phyloP scores from a whole-genome alignment of 2,113 vertebrate species.

The Todiramphus chloris region DNA sequence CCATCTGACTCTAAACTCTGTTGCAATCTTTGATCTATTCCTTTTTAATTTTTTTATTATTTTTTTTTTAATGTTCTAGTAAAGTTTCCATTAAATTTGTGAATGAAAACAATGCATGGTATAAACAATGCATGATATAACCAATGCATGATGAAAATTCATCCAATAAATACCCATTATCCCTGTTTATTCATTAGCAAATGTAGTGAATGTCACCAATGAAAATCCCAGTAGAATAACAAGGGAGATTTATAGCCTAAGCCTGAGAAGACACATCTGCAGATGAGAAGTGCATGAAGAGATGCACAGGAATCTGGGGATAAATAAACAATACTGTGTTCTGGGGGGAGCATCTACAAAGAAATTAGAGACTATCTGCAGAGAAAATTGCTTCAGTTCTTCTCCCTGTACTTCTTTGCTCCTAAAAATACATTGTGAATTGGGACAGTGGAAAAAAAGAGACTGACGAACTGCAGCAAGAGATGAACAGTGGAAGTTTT shows the following conservation, averaged over 20 bases:
- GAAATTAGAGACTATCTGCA: slow-evolving; percentile 18
- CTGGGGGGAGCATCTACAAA: not conserved
- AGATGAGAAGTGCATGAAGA: not conserved
- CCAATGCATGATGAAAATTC: not conserved
- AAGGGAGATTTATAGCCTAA: not conserved
- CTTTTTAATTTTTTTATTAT: not conserved
- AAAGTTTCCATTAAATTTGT: not conserved
- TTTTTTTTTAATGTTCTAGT: not conserved
- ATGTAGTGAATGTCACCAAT: not conserved
- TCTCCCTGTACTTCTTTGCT: not conserved
- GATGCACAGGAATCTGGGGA: not conserved
- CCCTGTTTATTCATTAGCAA: not conserved
- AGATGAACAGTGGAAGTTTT: not conserved
- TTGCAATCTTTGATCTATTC: slow-evolving; percentile 15
- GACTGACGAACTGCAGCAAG: not conserved
- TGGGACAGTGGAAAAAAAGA: not conserved
- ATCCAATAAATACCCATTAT: slow-evolving; percentile 28
- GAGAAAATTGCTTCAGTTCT: not conserved
- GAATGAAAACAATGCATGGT: slow-evolving; percentile 2
- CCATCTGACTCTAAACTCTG: slow-evolving; percentile 39
- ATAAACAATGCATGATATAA: not conserved
- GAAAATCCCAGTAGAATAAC: not conserved
- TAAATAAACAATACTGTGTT: slow-evolving; percentile 9
- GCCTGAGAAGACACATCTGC: not conserved
- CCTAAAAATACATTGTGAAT: not conserved